These are phyloP conservation scores for Panthera tigris DNA, from an alignment of 2,113 vertebrate species.

Conservation along the genomic window DNA sequence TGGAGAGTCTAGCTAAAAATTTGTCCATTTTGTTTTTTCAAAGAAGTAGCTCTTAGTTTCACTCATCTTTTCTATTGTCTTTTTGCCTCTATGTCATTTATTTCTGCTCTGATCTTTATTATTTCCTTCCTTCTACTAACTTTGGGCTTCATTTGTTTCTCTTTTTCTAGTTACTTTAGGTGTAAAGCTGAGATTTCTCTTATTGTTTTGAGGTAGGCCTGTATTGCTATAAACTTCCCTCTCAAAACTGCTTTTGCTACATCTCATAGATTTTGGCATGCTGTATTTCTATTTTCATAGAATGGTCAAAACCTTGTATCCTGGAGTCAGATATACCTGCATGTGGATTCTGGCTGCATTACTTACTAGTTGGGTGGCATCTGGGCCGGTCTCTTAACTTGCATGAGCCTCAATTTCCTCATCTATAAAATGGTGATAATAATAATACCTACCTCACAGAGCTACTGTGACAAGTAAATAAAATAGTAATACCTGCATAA, in stretches of 20 bases:
- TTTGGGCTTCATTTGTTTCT: neutral
- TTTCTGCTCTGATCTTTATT: neutral
- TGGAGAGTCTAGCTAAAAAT: neutral
- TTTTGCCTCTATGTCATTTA: neutral
- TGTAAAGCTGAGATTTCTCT: neutral
- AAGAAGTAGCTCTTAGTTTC: neutral
- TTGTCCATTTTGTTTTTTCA: neutral
- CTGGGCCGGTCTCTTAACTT: neutral
- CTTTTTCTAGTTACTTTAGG: neutral
- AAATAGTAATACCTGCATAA: conserved; percentile 5
- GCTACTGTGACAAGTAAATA: conserved; percentile 7
- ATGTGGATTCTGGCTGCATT: neutral
- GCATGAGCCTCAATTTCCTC: neutral
- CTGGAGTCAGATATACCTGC: conserved; percentile 10
- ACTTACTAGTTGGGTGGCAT: neutral
- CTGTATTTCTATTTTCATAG: neutral
- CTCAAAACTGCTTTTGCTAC: neutral
- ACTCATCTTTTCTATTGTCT: neutral
- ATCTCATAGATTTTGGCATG: neutral
- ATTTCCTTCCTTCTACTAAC: neutral
- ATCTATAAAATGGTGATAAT: conserved; percentile 26
- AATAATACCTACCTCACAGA: neutral
- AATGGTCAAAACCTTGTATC: neutral
- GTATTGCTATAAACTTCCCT: neutral
- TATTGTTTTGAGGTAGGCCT: neutral